Conservation (phyloP, 2,113 vertebrate species). For the Seriola quinqueradiata region DNA sequence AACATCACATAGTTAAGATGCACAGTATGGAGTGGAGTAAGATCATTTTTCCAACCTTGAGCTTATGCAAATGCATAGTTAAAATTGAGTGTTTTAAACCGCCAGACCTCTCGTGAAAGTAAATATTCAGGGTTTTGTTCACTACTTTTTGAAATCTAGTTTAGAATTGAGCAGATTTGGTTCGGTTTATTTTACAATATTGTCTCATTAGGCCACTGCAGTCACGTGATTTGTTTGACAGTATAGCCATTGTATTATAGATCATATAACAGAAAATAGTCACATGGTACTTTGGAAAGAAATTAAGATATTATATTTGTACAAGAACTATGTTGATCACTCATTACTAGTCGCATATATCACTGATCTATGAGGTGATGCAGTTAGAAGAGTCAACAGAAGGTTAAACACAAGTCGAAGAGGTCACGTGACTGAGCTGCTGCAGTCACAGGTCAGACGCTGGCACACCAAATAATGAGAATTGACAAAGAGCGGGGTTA, state of each 20-base stretch:
- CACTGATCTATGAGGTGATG: constrained; percentile 13
- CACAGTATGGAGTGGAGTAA: no score
- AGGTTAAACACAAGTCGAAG: constrained; percentile 46
- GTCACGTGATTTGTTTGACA: no score
- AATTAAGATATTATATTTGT: neutral
- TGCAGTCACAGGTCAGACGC: constrained; percentile 28
- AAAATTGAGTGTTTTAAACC: neutral
- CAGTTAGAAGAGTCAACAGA: neutral
- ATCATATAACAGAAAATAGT: neutral
- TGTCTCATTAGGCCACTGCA: neutral
- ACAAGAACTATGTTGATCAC: neutral
- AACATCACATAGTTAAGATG: no score
- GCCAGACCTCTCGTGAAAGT: neutral
- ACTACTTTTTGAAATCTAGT: neutral
- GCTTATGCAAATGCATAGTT: no score
- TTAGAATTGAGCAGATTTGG: neutral
- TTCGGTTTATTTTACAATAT: neutral
- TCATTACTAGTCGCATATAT: neutral
- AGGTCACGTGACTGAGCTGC: neutral
- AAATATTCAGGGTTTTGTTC: neutral
- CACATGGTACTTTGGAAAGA: neutral
- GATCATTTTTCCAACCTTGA: no score
- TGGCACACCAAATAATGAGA: constrained; percentile 36
- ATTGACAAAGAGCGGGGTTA: constrained; percentile 4
- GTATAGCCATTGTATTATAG: no score